phyloP scores from a whole-genome alignment of 2,888 invertebrate genomes.

The Diplolepis rosae region DNA sequence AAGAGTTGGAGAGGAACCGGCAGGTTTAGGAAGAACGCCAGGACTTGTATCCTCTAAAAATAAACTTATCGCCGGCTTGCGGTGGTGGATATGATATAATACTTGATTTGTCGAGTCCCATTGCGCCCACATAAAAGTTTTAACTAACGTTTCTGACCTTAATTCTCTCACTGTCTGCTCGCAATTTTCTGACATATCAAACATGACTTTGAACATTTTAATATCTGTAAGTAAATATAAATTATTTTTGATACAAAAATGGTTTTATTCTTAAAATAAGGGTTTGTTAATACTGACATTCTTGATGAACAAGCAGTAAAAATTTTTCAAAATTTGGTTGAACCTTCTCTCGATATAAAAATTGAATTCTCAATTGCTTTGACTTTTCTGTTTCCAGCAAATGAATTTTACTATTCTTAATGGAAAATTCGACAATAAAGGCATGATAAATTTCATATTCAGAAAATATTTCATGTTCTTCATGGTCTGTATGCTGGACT shows the following conservation, averaged over 20 bases:
- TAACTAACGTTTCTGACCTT: slow-evolving; percentile 76
- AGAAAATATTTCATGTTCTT: slow-evolving; percentile 25
- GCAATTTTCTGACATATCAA: slow-evolving; percentile 49
- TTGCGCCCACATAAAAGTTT: slow-evolving; percentile 89
- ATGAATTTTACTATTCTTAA: slow-evolving; percentile 70
- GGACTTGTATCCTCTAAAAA: slow-evolving; percentile 79
- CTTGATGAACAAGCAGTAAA: slow-evolving; percentile 84
- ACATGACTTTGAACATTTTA: slow-evolving; percentile 61
- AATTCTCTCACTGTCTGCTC: slow-evolving; percentile 59
- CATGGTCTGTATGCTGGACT: slow-evolving; percentile 16
- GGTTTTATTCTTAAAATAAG: slow-evolving; percentile 27
- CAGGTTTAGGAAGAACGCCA: slow-evolving; percentile 75
- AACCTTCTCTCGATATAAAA: slow-evolving; percentile 79
- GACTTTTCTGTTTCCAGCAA: slow-evolving; percentile 76
- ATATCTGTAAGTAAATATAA: slow-evolving; percentile 56
- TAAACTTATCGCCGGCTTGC: slow-evolving; percentile 81
- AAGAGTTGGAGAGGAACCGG: slow-evolving; percentile 79
- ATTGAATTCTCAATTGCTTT: slow-evolving; percentile 87
- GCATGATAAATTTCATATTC: slow-evolving; percentile 77
- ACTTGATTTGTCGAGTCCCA: slow-evolving; percentile 88
- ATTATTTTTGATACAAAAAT: slow-evolving; percentile 5
- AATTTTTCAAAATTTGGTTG: slow-evolving; percentile 78
- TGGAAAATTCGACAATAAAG: slow-evolving; percentile 78
- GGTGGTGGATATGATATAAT: slow-evolving; percentile 88
- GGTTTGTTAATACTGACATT: slow-evolving; percentile 78